phyloP scores from a whole-genome alignment of 2,888 invertebrate genomes.

The Tethea ocularis region DNA sequence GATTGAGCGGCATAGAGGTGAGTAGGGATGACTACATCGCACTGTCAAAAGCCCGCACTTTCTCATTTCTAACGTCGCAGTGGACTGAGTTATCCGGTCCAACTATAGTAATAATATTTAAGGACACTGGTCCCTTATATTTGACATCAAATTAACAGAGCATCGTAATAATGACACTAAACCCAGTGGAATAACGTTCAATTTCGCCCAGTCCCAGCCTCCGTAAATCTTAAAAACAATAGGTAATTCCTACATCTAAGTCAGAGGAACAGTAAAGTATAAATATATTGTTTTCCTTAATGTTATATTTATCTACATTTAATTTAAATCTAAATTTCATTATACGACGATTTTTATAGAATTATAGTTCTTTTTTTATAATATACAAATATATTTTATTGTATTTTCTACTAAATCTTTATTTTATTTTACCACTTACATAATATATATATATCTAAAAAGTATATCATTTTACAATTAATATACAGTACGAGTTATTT shows the following conservation, averaged over 20 bases:
- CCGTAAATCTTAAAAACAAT: background rate
- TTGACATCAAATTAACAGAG: background rate
- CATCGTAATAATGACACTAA: background rate
- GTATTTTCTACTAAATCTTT: slow-evolving; percentile 3
- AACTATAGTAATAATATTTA: too few relatives aligned
- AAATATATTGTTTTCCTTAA: slow-evolving; percentile 1
- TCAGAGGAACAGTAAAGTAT: background rate
- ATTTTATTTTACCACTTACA: background rate
- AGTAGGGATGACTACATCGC: too few relatives aligned
- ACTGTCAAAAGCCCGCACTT: too few relatives aligned
- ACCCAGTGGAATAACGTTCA: background rate
- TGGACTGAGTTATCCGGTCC: too few relatives aligned
- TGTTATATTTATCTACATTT: background rate
- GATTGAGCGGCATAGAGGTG: too few relatives aligned
- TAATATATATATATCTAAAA: too few relatives aligned
- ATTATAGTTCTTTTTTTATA: slow-evolving; percentile 28
- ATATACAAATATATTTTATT: slow-evolving; percentile 34
- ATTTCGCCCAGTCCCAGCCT: background rate
- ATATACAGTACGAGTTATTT: slow-evolving; percentile 11
- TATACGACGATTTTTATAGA: slow-evolving; percentile 48
- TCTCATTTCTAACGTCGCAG: too few relatives aligned
- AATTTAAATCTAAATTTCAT: slow-evolving; percentile 13
- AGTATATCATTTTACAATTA: slow-evolving; percentile 27
- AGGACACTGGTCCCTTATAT: background rate
- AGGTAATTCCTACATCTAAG: background rate